phyloP scores from a whole-genome alignment of 2,797 vertebrate genomes.

The Tiaroga cobitis region DNA sequence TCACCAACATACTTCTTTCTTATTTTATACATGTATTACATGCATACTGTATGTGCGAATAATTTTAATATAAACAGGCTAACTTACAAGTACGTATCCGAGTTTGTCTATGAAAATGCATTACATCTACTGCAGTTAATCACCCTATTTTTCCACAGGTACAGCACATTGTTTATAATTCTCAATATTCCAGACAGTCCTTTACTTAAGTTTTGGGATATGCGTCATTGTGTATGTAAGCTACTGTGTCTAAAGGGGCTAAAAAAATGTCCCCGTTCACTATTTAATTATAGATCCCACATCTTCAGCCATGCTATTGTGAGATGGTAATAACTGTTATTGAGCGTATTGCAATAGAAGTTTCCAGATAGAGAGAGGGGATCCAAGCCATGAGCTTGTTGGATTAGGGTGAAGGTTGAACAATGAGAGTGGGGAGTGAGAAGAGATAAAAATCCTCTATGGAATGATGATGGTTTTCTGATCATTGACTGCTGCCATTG shows the following conservation, averaged over 20 bases:
- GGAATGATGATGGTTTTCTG: conserved; percentile 33
- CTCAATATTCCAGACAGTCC: not conserved
- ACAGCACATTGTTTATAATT: conserved; percentile 9
- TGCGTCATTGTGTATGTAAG: conserved; percentile 12
- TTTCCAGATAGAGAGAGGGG: conserved; percentile 17
- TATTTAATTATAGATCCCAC: conserved; percentile 52
- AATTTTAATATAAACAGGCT: not conserved
- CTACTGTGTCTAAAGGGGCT: conserved; percentile 26
- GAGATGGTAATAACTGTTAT: conserved; percentile 33
- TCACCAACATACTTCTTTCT: not conserved
- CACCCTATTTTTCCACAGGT: not conserved
- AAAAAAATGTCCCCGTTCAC: conserved; percentile 47
- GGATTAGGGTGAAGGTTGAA: conserved; percentile 44
- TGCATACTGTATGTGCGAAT: not conserved
- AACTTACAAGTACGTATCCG: not conserved
- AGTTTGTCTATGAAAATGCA: not conserved
- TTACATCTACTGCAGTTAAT: not conserved
- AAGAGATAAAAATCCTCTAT: conserved; percentile 51
- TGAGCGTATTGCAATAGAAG: conserved; percentile 26
- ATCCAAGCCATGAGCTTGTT: conserved; percentile 32
- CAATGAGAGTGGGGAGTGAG: conserved; percentile 35
- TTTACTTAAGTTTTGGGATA: not conserved
- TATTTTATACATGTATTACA: not conserved
- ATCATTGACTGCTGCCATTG: conserved; percentile 31
- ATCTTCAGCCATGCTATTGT: conserved; percentile 29